Evolutionary conservation across 2,888 invertebrate genomes (phyloP).

Genomic region (Sesamia inferens): DNA sequence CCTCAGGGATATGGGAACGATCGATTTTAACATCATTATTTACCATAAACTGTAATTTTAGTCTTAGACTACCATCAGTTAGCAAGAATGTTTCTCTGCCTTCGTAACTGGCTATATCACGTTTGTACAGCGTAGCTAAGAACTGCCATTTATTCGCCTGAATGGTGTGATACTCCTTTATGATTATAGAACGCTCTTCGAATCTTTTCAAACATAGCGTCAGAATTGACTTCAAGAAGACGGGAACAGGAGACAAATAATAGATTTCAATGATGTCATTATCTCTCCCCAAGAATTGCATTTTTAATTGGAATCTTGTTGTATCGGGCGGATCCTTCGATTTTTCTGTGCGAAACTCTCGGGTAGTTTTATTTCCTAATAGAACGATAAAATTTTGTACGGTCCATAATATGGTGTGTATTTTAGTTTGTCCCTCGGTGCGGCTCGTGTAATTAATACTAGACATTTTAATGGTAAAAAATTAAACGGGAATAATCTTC

Average conservation of each 20-base stretch:
- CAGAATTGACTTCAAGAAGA: slow-evolving; percentile 83
- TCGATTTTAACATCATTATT: slow-evolving; percentile 84
- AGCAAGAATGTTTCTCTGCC: slow-evolving; percentile 79
- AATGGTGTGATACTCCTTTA: slow-evolving; percentile 84
- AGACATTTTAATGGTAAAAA: slow-evolving; percentile 43
- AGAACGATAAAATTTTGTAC: slow-evolving; percentile 80
- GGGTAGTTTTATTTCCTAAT: slow-evolving; percentile 78
- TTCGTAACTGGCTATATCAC: slow-evolving; percentile 80
- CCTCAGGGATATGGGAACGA: slow-evolving; percentile 74
- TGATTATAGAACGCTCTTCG: slow-evolving; percentile 84
- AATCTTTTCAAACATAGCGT: slow-evolving; percentile 83
- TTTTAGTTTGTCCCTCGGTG: slow-evolving; percentile 84
- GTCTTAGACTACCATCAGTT: slow-evolving; percentile 81
- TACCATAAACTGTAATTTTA: slow-evolving; percentile 85
- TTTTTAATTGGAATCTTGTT: slow-evolving; percentile 82
- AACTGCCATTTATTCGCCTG: slow-evolving; percentile 87
- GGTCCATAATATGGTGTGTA: slow-evolving; percentile 84
- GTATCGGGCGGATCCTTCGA: slow-evolving; percentile 71
- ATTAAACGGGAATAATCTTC: too few relatives aligned
- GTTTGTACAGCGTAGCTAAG: slow-evolving; percentile 82
- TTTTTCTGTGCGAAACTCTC: slow-evolving; percentile 82
- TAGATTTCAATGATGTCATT: slow-evolving; percentile 86
- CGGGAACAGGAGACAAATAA: slow-evolving; percentile 80
- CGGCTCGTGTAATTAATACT: slow-evolving; percentile 79
- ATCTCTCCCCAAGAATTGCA: slow-evolving; percentile 83